Evolutionary conservation across 2,797 vertebrate genomes (phyloP).

Genomic region (Squalus acanthias): DNA sequence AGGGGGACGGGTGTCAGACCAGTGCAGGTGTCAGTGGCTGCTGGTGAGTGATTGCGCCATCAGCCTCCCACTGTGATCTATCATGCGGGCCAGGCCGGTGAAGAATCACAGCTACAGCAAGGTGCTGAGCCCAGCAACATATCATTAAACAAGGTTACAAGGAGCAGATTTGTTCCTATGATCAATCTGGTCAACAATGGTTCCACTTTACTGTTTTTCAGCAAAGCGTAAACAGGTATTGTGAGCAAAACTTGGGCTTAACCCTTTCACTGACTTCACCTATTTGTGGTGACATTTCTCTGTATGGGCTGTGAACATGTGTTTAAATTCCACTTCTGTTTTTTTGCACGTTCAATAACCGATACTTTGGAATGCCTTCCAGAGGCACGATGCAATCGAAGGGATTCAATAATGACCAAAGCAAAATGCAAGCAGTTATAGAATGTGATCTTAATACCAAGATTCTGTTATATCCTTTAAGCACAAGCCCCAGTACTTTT

Average conservation of each 20-base stretch:
- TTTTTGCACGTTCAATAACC: background rate
- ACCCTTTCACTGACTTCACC: slow-evolving; percentile 24
- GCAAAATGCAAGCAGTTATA: background rate
- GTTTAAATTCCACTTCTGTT: background rate
- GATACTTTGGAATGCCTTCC: background rate
- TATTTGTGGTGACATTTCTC: background rate
- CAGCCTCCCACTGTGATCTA: slow-evolving; percentile 88
- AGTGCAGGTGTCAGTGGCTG: slow-evolving; percentile 74
- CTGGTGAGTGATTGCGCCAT: slow-evolving; percentile 93
- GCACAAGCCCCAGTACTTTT: background rate
- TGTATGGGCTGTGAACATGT: background rate
- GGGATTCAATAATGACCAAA: background rate
- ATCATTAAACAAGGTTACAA: slow-evolving; percentile 87
- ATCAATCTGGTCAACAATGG: slow-evolving; percentile 72
- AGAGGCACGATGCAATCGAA: background rate
- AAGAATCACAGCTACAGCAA: slow-evolving; percentile 69
- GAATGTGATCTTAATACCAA: background rate
- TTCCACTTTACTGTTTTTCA: slow-evolving; percentile 57
- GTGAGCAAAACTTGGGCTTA: slow-evolving; percentile 41
- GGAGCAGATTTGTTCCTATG: slow-evolving; percentile 70
- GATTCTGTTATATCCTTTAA: background rate
- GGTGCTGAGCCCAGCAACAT: slow-evolving; percentile 77
- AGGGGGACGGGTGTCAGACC: slow-evolving; percentile 76
- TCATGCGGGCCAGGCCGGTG: slow-evolving; percentile 77
- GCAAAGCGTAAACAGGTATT: slow-evolving; percentile 56